These are phyloP conservation scores for Myiothlypis coronata DNA, from an alignment of 2,797 vertebrate species.

Conservation along the genomic window DNA sequence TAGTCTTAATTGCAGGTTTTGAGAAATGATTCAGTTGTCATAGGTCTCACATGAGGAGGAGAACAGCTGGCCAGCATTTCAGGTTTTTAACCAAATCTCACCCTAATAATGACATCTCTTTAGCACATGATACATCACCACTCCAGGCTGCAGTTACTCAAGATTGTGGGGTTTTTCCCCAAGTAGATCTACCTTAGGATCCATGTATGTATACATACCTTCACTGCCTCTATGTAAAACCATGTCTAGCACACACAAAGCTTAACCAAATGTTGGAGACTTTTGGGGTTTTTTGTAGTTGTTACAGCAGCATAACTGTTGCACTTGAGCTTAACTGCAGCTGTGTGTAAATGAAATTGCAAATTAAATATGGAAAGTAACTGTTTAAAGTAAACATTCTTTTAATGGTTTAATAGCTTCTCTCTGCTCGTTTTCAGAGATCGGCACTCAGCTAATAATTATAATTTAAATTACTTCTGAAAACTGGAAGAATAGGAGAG, in stretches of 20 bases:
- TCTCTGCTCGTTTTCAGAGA: background rate
- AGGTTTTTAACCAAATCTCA: background rate
- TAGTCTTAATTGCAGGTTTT: background rate
- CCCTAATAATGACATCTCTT: background rate
- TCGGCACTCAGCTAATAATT: background rate
- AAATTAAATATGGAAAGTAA: background rate
- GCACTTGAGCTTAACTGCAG: background rate
- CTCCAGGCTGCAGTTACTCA: background rate
- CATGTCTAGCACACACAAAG: background rate
- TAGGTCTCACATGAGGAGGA: background rate
- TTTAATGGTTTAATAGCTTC: background rate
- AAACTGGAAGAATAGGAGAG: background rate
- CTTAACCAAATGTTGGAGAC: background rate
- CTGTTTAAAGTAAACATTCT: background rate
- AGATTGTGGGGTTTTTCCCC: background rate
- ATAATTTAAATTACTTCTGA: background rate
- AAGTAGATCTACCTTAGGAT: background rate
- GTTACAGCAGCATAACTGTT: background rate
- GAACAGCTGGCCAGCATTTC: background rate
- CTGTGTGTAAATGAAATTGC: background rate
- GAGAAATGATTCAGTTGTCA: background rate
- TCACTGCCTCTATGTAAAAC: background rate
- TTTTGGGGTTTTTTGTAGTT: background rate
- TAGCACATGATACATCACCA: background rate
- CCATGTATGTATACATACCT: fast-evolving